Base-by-base conservation (phyloP, 2,113 vertebrate species). In the Regulus satrapa region DNA sequence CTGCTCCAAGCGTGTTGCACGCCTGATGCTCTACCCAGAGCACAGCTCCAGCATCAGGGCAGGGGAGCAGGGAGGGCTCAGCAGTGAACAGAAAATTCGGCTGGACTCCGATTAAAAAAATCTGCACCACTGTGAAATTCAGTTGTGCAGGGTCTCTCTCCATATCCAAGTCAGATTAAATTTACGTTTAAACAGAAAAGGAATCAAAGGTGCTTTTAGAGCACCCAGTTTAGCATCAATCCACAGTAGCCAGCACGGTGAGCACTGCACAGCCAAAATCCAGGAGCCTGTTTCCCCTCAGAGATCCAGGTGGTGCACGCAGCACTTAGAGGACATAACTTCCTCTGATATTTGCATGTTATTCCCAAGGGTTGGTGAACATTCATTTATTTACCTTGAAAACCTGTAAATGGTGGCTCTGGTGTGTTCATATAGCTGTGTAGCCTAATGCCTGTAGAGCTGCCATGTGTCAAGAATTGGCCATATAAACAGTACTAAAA, bases 281-380 rank as follows among this genome's bases (percentile, higher is more conserved):
- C 20, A 6, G 1, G 10, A 62, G 32, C 34, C 21, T 10, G 36
- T 14, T 59, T 51, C 5, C 6, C 14, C 29, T 18, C 28, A 2
- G 41, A 73, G 32, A 11, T 23, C 43, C 71, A 41, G 17, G 43
- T 2, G 20, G 4, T 26, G 11, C 17, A 18, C 6, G 3, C 31
- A 75, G 54, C 7, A 1, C 3, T 31, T 48, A 0, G 0, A 5
- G 51, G 7, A 18, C 6, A 1, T 19, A 63, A n/a, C 3, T 38
- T 55, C 29, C 29, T 12, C 40, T 67, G 43, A 36, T 49, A 11
- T 19, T 18, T 46, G 11, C 17, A 3, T 61, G 14, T 31, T 68
- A n/a, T 40, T 88, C 54, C 74, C 31, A 51, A 48, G 63, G 24
- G 9, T 0, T 52, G n/a, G 9, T 48, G 23, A 76, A 31, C 56